phyloP scores from a whole-genome alignment of 1,140 invertebrate species.

The Papilio dardanus region DNA sequence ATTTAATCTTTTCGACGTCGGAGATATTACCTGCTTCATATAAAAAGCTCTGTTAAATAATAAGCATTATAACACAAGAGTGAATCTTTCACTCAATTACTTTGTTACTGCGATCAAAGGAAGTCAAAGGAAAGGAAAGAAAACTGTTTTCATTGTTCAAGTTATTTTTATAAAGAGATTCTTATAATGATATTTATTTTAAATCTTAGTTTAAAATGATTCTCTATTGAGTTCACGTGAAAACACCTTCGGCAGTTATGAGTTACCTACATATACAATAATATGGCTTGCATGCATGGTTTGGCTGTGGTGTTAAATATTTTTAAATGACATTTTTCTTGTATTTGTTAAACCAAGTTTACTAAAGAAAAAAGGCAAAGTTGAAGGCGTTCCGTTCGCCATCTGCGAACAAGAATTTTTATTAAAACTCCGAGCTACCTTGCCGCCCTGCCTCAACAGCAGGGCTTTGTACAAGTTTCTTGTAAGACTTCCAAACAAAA shows the following conservation, averaged over 20 bases:
- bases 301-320: background rate
- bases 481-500: background rate
- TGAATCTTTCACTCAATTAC: background rate
- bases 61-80: background rate
- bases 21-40: background rate
- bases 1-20: background rate
- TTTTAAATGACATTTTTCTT: background rate
- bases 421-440: slow-evolving; percentile 8
- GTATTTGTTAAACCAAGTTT: background rate
- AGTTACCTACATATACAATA: no score
- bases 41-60: background rate
- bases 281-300: no score
- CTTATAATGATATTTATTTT: background rate
- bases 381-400: background rate
- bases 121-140: background rate
- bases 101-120: slow-evolving; percentile 12
- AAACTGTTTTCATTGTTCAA: background rate
- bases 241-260: no score
- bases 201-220: background rate
- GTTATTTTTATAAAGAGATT: background rate
- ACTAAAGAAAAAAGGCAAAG: background rate
- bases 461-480: background rate
- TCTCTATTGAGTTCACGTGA: background rate
- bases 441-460: background rate
- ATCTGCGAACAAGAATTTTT: slow-evolving; percentile 7